These are phyloP conservation scores for Anguilla marmorata DNA, from an alignment of 2,797 vertebrate genomes.

Conservation along the genomic window DNA sequence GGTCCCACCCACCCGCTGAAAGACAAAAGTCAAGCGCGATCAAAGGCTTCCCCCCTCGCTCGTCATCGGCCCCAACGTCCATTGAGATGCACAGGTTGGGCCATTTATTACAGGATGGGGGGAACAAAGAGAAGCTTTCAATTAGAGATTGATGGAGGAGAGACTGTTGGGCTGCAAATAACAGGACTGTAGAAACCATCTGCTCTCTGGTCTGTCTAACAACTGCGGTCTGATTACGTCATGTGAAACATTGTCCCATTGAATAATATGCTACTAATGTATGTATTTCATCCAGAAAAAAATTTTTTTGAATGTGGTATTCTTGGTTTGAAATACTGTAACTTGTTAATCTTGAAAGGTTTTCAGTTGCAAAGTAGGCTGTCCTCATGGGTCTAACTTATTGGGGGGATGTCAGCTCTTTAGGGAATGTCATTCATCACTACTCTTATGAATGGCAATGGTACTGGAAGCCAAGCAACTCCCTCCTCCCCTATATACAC, in stretches of 20 bases:
- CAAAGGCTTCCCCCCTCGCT: constrained; percentile 33
- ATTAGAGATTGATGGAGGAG: neutral
- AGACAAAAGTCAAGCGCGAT: constrained; percentile 26
- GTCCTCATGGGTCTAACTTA: neutral
- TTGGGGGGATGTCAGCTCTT: neutral
- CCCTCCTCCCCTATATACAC: neutral
- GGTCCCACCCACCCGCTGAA: neutral
- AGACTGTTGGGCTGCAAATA: neutral
- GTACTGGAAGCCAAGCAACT: neutral
- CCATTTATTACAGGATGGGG: constrained; percentile 27
- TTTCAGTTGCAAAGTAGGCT: neutral
- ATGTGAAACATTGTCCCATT: neutral
- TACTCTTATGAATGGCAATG: neutral
- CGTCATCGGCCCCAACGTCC: constrained; percentile 26
- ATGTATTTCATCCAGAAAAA: neutral
- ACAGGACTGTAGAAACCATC: neutral
- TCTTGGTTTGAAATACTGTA: neutral
- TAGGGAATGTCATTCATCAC: neutral
- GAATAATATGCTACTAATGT: neutral
- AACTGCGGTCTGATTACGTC: neutral
- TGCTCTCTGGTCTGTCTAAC: neutral
- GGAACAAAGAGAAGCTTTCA: constrained; percentile 28
- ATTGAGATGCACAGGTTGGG: constrained; percentile 38
- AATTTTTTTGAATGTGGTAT: neutral
- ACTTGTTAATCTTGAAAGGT: neutral